Percentiles rank a stretch among this genome's conserved stretches.
Evolutionary conservation across 2,888 invertebrate genomes (phyloP).

Genomic region (Hipparchia semele): DNA sequence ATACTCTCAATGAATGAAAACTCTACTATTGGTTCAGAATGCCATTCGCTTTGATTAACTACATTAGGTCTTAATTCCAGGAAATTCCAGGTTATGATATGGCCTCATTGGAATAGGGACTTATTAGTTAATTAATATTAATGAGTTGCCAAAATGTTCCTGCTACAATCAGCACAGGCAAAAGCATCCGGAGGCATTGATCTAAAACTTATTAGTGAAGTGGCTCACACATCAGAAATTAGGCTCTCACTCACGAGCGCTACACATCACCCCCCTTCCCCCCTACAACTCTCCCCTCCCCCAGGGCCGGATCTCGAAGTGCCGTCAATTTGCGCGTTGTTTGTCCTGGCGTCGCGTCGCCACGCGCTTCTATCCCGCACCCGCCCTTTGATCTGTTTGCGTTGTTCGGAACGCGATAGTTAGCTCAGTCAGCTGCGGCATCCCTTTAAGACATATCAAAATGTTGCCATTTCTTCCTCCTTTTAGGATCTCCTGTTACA

Average conservation of each 20-base stretch:
- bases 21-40: no score
- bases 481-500: background rate
- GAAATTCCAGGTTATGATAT: no score
- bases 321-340: constrained; percentile 2
- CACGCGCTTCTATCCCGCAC: background rate
- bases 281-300: background rate
- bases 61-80: no score
- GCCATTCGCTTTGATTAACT: no score
- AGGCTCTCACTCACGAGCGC: background rate
- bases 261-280: background rate
- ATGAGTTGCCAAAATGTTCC: no score
- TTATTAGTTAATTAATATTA: no score
- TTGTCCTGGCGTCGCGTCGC: background rate
- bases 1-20: no score
- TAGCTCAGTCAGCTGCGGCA: background rate
- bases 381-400: constrained; percentile 1
- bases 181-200: no score
- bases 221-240: background rate
- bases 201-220: background rate
- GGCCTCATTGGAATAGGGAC: no score
- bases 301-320: background rate
- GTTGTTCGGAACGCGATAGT: background rate
- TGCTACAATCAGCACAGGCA: no score
- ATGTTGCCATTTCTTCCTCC: background rate
- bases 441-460: background rate